Evolutionary conservation across 2,797 vertebrate genomes (phyloP).

Genomic region (Aeoliscus strigatus): DNA sequence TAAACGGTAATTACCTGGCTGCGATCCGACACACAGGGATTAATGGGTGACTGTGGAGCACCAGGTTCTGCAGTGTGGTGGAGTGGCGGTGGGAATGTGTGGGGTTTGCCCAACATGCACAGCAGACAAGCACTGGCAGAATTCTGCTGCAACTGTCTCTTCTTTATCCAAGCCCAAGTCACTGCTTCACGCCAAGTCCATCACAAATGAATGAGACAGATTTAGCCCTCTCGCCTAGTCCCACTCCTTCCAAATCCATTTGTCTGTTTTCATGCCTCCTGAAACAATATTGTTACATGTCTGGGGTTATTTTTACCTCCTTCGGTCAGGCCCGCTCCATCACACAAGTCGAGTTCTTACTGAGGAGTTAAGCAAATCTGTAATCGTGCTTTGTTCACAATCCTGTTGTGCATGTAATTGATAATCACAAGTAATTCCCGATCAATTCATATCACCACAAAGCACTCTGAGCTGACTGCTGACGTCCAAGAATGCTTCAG

Average conservation of each 20-base stretch:
- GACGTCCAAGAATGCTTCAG: conserved; percentile 39
- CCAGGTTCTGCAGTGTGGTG: conserved; percentile 90
- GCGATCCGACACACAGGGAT: conserved; percentile 94
- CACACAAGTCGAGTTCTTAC: conserved; percentile 32
- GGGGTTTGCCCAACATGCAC: conserved; percentile 8
- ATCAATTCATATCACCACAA: conserved; percentile 48
- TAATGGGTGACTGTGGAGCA: conserved; percentile 96
- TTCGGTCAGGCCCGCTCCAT: conserved; percentile 30
- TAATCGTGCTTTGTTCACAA: conserved; percentile 36
- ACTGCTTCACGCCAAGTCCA: conserved; percentile 70
- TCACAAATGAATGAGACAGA: conserved; percentile 68
- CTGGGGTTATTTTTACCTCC: conserved; percentile 56
- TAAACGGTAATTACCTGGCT: conserved; percentile 99
- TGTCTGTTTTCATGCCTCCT: conserved; percentile 61
- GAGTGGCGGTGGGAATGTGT: conserved; percentile 47
- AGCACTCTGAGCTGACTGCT: conserved; percentile 21
- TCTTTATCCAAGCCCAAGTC: conserved; percentile 70
- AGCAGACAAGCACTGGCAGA: conserved; percentile 67
- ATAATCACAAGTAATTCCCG: conserved; percentile 47
- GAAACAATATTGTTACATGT: conserved; percentile 61
- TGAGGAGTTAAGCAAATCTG: conserved; percentile 48
- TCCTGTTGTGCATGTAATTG: conserved; percentile 39
- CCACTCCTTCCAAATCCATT: conserved; percentile 65
- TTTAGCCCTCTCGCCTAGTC: conserved; percentile 63
- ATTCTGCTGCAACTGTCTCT: conserved; percentile 68